phyloP scores from a whole-genome alignment of 2,797 vertebrate genomes.

The Clangula hyemalis region DNA sequence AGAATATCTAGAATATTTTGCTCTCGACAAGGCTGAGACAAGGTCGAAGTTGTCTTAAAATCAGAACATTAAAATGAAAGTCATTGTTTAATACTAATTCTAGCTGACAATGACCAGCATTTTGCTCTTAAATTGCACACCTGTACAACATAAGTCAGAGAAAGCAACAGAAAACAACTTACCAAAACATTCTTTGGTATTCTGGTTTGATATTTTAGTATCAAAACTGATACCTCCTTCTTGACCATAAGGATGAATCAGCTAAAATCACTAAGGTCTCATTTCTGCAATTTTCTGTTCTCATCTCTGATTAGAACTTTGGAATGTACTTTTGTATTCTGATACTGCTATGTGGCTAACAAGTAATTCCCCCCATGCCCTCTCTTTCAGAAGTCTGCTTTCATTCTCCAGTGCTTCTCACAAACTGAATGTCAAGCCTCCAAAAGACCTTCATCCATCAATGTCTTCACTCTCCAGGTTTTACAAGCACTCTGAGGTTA shows the following conservation, averaged over 20 bases:
- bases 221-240: neutral
- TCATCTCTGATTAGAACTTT: conserved; percentile 8
- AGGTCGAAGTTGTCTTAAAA: neutral
- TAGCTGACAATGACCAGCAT: neutral
- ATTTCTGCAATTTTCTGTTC: conserved; percentile 3
- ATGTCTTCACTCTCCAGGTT: conserved; percentile 29
- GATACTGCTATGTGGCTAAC: conserved; percentile 1
- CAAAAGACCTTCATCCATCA: conserved; percentile 65
- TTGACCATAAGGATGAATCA: neutral
- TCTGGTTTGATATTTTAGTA: no score
- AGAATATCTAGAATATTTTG: neutral
- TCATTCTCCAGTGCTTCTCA: conserved; percentile 40
- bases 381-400: conserved; percentile 13
- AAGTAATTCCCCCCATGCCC: conserved; percentile 24
- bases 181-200: neutral
- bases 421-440: conserved; percentile 60
- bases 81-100: neutral
- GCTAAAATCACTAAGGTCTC: neutral
- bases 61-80: neutral
- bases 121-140: neutral
- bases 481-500: conserved; percentile 53
- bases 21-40: neutral
- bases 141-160: neutral
- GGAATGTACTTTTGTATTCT: neutral
- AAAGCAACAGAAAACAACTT: neutral